Conservation (phyloP, 2,113 vertebrate genomes). For the Bufo bufo region DNA sequence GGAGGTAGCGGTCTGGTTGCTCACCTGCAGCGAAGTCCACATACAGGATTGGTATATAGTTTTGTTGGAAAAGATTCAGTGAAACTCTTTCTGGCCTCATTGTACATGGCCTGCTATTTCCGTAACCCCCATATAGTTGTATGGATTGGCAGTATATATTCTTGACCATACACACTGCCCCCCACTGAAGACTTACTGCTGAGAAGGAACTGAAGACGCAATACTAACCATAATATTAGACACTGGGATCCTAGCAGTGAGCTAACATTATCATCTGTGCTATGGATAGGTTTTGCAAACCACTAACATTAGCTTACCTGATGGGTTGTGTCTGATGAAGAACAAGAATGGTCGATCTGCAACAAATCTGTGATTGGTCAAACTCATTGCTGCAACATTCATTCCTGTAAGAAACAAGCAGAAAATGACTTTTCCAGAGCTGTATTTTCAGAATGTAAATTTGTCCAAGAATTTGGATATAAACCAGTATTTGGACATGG, state of each 20-base stretch:
- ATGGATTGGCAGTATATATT: too few relatives aligned
- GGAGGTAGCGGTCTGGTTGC: too few relatives aligned
- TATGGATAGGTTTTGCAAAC: not conserved
- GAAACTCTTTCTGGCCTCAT: too few relatives aligned
- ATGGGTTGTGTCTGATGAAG: slow-evolving; percentile 66
- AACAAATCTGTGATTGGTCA: slow-evolving; percentile 66
- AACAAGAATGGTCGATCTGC: slow-evolving; percentile 71
- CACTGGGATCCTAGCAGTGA: too few relatives aligned
- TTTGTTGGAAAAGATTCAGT: too few relatives aligned
- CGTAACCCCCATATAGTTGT: too few relatives aligned
- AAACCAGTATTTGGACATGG: not conserved
- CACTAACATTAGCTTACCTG: slow-evolving; percentile 61
- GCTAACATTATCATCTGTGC: too few relatives aligned
- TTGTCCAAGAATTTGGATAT: not conserved
- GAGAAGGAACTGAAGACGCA: too few relatives aligned
- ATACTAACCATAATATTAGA: too few relatives aligned
- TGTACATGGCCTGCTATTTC: too few relatives aligned
- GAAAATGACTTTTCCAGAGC: not conserved
- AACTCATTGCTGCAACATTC: slow-evolving; percentile 67
- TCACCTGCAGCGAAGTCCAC: too few relatives aligned
- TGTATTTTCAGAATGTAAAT: not conserved
- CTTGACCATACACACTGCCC: not conserved
- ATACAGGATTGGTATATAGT: too few relatives aligned
- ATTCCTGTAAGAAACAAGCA: slow-evolving; percentile 45
- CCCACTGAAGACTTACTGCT: not conserved